Evolutionary conservation across 1,140 invertebrate genomes (phyloP), one percentile per base, ranked within the genome.

Genomic region (Xylocopa sonorina): DNA sequence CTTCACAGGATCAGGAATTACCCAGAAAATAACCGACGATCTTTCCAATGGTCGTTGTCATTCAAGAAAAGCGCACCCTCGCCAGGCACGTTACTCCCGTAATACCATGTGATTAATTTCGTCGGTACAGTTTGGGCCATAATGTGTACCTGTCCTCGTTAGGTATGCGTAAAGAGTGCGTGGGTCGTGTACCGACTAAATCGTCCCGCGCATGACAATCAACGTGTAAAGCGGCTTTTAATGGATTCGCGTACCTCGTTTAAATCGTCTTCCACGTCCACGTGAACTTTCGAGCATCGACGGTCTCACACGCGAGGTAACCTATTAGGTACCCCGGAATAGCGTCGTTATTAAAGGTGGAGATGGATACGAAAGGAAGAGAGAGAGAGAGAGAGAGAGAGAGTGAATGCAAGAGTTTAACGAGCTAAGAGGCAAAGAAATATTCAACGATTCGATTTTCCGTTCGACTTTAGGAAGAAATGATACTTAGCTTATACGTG

Each of bases 51-150:
- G 55, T 55, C 32, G 32, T 78, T 78, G 58, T 29, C 27, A 64
- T 78, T 46, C 34, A 32, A 78, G 6, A 18, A 63, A 53, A 78
- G 27, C 27, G 46, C 2, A 27, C 27, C 62, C 46, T 38, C 12
- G 38, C n/a, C 12, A 14, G n/a, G 12, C 69, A 46, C 38, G 43
- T 73, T 41, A 53, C 62, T 43, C 57, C 34, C 32, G 43, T 60
- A 67, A 69, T 77, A 34, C 21, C 24, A 73, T 87, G 83, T 79
- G 75, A 86, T 71, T 55, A 75, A 86, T 72, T 78, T 79, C 41
- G 51, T 84, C 62, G 79, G 78, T 82, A 84, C 77, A 75, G 81
- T 87, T 84, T 81, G 80, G 84, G 66, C 78, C 76, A 64, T 87
- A 84, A 84, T 78, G 50, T 84, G 57, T 81, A 81, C 79, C 79